Percentiles rank a stretch among this genome's conserved stretches.
Conservation (phyloP, 2,888 invertebrate genomes). For the Allolobophora icterica region DNA sequence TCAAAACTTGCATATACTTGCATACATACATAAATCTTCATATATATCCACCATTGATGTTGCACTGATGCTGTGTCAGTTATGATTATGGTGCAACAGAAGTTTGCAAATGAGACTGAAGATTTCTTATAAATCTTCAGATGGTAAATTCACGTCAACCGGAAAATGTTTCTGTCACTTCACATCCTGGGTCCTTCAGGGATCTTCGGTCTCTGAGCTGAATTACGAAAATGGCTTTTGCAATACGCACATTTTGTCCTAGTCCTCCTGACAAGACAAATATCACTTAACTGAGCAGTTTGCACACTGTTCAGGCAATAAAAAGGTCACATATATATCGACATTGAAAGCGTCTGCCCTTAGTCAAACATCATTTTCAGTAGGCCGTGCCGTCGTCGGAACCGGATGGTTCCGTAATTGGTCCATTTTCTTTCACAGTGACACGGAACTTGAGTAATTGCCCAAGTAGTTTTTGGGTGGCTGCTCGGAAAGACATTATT, state of each 20-base stretch:
- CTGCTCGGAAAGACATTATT: neutral
- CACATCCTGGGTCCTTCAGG: neutral
- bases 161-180: neutral
- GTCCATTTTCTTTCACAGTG: neutral
- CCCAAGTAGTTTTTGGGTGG: neutral
- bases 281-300: neutral
- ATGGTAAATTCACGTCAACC: neutral
- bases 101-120: neutral
- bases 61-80: too few species aligned
- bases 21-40: too few species aligned
- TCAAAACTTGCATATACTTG: too few species aligned
- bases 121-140: neutral
- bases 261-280: neutral
- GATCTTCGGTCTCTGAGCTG: neutral
- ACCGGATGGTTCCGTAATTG: neutral
- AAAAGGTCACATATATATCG: neutral
- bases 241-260: neutral
- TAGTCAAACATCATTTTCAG: neutral
- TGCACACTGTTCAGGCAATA: neutral
- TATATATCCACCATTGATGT: too few species aligned
- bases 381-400: neutral
- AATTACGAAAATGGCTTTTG: neutral
- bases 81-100: too few species aligned
- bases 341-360: neutral
- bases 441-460: conserved; percentile 11